Percentiles rank a stretch among this genome's conserved stretches.
Evolutionary conservation across 2,113 vertebrate genomes (phyloP).

Genomic region (Alexandromys fortis): DNA sequence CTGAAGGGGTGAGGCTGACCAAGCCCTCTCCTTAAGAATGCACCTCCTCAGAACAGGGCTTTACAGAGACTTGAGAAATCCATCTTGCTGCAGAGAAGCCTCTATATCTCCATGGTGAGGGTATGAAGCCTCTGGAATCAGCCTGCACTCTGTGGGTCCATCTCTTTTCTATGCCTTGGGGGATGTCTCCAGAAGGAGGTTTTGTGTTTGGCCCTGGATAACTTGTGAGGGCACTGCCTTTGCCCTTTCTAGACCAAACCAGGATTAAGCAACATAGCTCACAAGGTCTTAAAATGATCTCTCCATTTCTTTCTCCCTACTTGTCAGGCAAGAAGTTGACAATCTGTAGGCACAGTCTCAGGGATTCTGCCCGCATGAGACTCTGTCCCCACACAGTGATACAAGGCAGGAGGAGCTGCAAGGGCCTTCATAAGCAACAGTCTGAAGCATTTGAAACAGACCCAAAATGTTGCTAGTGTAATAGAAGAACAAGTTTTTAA

Average conservation of each 20-base stretch:
- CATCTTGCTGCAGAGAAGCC: background rate
- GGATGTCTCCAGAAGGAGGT: background rate
- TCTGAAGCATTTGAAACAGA: background rate
- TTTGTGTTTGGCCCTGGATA: background rate
- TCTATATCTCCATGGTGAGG: fast-evolving
- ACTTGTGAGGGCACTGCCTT: background rate
- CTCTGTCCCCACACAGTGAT: background rate
- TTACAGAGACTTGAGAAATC: background rate
- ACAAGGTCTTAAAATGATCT: background rate
- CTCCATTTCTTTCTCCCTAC: background rate
- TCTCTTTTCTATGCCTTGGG: background rate
- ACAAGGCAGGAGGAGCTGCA: background rate
- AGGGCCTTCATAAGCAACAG: background rate
- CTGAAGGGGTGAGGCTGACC: background rate
- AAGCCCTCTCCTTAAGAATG: background rate
- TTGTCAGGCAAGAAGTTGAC: background rate
- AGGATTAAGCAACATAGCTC: background rate
- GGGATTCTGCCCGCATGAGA: background rate
- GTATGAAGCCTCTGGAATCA: background rate
- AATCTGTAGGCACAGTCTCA: background rate
- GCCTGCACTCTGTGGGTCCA: background rate
- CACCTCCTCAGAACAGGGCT: background rate
- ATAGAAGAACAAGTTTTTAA: background rate
- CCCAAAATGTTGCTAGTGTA: background rate
- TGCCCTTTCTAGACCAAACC: background rate